Base-by-base conservation (phyloP, 2,888 invertebrate genomes). In the Autographa pulchrina region DNA sequence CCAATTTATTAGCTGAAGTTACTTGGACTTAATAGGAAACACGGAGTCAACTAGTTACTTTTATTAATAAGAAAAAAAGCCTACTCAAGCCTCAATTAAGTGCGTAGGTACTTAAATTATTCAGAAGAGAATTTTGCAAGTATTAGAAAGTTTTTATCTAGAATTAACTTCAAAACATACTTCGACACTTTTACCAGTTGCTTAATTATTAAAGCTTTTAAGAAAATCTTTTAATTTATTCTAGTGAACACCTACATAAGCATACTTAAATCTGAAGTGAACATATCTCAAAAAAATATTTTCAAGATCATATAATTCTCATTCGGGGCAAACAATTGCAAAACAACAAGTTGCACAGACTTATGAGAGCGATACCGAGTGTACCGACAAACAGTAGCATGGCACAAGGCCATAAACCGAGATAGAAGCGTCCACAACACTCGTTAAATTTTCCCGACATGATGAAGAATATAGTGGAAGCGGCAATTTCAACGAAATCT, bases 1-100 rank as follows among this genome's bases (percentile, higher is more conserved):
- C 72, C 81, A 83, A 86, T 88, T 85, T 87, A 86, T 87, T 86
- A 79, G 78, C 75, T 71, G 81, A 80, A 75, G 67, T 79, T 79
- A 76, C 80, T 74, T 71, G n/a, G 38, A 62, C 76, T 79, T 82
- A 81, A 83, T 83, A 80, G 79, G 35, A 78, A 78, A 74, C 81
- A 66, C 72, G 72, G 69, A 75, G 72, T 72, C 67, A 31, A 68
- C 68, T 73, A 78, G 82, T 70, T 62, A 77, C 71, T 77, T 70
- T 65, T 68, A 73, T 70, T 78, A 75, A 75, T 75, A 81, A 77
- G 72, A 78, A 84, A 82, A 82, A 78, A 77, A 77, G 70, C 68
- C 72, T 66, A 74, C 59, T 77, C 69, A 0, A 69, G 65, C 69
- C 25, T 66, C 70, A 71, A 70, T 60, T 76, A 78, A 76, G 61